phyloP scores from a whole-genome alignment of 1,140 invertebrate genomes.

The Neodiprion pinetum region DNA sequence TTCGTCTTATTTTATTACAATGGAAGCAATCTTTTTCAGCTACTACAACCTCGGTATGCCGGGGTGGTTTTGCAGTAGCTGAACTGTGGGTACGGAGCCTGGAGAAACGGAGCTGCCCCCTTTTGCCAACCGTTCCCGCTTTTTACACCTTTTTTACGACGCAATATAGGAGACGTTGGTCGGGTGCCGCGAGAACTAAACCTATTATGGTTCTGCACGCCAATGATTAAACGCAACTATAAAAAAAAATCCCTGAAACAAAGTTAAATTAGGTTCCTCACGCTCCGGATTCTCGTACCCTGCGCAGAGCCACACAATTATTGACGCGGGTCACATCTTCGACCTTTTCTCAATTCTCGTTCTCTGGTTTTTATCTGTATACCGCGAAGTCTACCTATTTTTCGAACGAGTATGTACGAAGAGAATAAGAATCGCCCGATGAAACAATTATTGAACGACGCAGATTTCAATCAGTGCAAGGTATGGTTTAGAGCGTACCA shows the following conservation, averaged over 20 bases:
- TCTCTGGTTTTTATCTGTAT: no score
- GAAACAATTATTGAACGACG: no score
- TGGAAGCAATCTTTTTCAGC: background rate
- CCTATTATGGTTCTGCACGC: constrained; percentile 40
- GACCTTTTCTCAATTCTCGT: no score
- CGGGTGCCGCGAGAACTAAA: constrained; percentile 43
- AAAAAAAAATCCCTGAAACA: constrained; percentile 44
- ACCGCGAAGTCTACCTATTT: no score
- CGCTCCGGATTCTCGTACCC: background rate
- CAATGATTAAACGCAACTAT: constrained; percentile 48
- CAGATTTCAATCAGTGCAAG: no score
- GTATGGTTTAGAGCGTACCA: no score
- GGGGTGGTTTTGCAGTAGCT: background rate
- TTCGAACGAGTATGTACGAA: no score
- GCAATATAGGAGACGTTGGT: constrained; percentile 32
- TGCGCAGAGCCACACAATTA: background rate
- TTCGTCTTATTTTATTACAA: background rate
- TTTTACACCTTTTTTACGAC: constrained; percentile 52
- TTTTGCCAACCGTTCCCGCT: constrained; percentile 13
- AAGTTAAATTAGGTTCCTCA: constrained; percentile 43
- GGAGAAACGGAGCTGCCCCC: constrained; percentile 16
- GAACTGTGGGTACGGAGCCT: constrained; percentile 5
- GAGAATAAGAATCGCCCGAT: no score
- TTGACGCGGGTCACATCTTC: background rate
- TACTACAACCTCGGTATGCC: background rate